Percentiles rank a stretch among this genome's conserved stretches.
Conservation (phyloP, 2,113 vertebrate species). For the Tupaia tana region DNA sequence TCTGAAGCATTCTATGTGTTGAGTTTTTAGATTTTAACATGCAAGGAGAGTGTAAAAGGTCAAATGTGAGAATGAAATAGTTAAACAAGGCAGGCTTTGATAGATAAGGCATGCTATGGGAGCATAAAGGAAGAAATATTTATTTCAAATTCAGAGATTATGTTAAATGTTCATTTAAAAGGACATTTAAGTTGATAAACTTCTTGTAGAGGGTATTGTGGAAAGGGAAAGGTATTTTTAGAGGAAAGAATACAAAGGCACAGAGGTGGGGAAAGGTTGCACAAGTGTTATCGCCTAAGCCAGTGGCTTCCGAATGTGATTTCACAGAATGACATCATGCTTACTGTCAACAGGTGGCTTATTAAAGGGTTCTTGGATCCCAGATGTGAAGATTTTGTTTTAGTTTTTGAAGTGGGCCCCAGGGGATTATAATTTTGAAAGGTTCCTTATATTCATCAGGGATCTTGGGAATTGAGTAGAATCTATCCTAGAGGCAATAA, state of each 20-base stretch:
- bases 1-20: background rate
- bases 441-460: background rate
- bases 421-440: slow-evolving; percentile 29
- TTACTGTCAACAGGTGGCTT: background rate
- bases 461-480: background rate
- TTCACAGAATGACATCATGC: background rate
- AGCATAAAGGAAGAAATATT: background rate
- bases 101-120: background rate
- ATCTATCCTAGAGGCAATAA: background rate
- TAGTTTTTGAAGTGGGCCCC: background rate
- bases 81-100: background rate
- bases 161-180: background rate
- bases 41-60: background rate
- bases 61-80: background rate
- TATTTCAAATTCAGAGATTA: background rate
- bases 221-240: background rate
- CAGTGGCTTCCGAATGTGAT: background rate
- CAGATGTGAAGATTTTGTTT: background rate
- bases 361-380: background rate
- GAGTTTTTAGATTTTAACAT: background rate
- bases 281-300: background rate
- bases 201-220: background rate
- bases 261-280: background rate
- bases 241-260: background rate
- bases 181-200: background rate